Evolutionary conservation across 2,888 invertebrate species (phyloP).

Genomic region (Eristalis arbustorum): DNA sequence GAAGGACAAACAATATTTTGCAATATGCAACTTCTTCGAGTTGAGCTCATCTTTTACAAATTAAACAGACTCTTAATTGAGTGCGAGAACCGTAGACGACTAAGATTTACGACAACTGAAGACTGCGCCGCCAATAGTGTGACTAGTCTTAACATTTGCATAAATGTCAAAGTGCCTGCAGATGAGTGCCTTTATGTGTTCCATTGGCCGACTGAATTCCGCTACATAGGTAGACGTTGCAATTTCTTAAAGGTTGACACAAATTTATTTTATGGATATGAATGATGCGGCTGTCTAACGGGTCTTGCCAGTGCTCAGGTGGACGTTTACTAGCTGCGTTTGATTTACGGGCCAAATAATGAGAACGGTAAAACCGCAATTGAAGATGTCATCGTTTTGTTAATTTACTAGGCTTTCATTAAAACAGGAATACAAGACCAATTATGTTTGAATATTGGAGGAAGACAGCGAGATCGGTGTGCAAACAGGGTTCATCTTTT

Average conservation of each 20-base stretch:
- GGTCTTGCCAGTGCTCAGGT: background rate
- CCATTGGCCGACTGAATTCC: background rate
- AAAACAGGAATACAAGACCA: background rate
- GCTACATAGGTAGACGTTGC: background rate
- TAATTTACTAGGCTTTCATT: background rate
- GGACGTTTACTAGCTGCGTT: background rate
- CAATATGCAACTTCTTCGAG: background rate
- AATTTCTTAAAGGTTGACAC: background rate
- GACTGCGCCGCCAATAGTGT: background rate
- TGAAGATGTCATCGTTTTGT: background rate
- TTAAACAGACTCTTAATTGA: slow-evolving; percentile 11
- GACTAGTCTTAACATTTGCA: slow-evolving; percentile 1
- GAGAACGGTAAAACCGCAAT: background rate
- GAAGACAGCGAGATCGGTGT: no score
- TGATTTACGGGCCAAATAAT: background rate
- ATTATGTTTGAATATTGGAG: no score
- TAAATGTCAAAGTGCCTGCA: slow-evolving; percentile 31
- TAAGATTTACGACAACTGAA: background rate
- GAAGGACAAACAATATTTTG: background rate
- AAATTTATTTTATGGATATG: background rate
- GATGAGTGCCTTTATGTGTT: slow-evolving; percentile 2
- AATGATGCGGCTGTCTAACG: background rate
- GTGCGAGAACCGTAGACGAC: background rate
- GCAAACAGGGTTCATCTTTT: no score
- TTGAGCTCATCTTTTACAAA: slow-evolving; percentile 7